Conservation (phyloP, 2,113 vertebrate species). For the Chaetura pelagica region DNA sequence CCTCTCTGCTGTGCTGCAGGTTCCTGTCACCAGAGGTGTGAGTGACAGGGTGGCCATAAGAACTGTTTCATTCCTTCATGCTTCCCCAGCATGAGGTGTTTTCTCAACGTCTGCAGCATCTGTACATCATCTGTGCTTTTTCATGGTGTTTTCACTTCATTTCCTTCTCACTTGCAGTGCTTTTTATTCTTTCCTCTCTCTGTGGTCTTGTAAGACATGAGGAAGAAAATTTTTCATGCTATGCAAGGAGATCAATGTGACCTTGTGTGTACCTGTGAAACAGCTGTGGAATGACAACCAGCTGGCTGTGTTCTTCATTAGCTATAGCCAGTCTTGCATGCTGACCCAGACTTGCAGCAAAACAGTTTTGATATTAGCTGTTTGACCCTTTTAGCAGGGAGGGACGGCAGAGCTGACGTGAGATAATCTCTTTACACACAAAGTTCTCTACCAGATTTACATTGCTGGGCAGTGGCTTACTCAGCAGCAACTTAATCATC, state of each 20-base stretch:
- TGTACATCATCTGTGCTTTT: background rate
- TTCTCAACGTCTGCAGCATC: background rate
- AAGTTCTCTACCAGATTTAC: background rate
- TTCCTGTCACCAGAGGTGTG: background rate
- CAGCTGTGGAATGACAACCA: background rate
- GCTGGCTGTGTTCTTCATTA: background rate
- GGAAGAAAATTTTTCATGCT: background rate
- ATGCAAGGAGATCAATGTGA: background rate
- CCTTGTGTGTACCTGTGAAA: background rate
- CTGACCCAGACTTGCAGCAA: background rate
- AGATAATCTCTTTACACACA: background rate
- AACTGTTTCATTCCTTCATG: background rate
- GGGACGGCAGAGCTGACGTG: background rate
- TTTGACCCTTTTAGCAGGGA: background rate
- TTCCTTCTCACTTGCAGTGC: background rate
- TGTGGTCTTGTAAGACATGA: background rate
- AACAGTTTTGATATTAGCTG: background rate
- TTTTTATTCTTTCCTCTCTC: background rate
- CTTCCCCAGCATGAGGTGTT: background rate
- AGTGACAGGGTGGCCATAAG: background rate
- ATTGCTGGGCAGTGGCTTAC: background rate
- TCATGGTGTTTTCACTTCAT: background rate
- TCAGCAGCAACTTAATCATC: conserved; percentile 7
- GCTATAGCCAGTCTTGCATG: background rate
- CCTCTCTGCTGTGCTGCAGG: background rate